Evolutionary conservation across 1,140 invertebrate genomes (phyloP).

Genomic region (Diorhabda carinulata): DNA sequence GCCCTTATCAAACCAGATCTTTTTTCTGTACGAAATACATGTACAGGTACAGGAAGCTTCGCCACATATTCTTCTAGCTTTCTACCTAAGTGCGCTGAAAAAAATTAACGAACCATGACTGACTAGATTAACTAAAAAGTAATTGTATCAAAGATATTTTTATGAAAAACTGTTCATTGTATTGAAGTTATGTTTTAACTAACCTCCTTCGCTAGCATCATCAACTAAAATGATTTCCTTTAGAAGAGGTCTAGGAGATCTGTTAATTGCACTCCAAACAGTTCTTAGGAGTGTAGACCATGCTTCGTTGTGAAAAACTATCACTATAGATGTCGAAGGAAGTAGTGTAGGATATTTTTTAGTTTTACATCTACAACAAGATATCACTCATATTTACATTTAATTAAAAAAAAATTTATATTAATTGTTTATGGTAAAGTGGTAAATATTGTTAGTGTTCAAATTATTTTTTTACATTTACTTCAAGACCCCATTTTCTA

Average conservation of each 20-base stretch:
- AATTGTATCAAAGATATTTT: background rate
- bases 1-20: conserved; percentile 92
- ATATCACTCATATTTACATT: too few relatives aligned
- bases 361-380: conserved; percentile 62
- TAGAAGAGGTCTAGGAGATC: conserved; percentile 80
- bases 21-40: conserved; percentile 80
- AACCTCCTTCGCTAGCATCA: conserved; percentile 91
- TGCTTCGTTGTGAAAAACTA: conserved; percentile 97
- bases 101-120: too few relatives aligned
- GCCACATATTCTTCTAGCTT: conserved; percentile 88
- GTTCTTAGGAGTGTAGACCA: conserved; percentile 94
- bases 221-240: conserved; percentile 95
- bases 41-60: conserved; percentile 76
- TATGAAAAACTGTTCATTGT: conserved; percentile 23
- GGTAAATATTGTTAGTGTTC: too few relatives aligned
- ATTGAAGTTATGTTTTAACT: conserved; percentile 27
- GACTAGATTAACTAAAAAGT: too few relatives aligned
- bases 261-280: conserved; percentile 94
- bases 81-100: conserved; percentile 80
- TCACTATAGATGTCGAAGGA: conserved; percentile 88
- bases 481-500: too few relatives aligned
- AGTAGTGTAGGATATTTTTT: conserved; percentile 74
- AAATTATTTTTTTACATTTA: too few relatives aligned
- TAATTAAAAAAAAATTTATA: too few relatives aligned
- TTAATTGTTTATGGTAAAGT: too few relatives aligned